Evolutionary conservation across 2,888 invertebrate species (phyloP), one percentile per base, ranked within the genome.

Genomic region (Andrena bucephala): DNA sequence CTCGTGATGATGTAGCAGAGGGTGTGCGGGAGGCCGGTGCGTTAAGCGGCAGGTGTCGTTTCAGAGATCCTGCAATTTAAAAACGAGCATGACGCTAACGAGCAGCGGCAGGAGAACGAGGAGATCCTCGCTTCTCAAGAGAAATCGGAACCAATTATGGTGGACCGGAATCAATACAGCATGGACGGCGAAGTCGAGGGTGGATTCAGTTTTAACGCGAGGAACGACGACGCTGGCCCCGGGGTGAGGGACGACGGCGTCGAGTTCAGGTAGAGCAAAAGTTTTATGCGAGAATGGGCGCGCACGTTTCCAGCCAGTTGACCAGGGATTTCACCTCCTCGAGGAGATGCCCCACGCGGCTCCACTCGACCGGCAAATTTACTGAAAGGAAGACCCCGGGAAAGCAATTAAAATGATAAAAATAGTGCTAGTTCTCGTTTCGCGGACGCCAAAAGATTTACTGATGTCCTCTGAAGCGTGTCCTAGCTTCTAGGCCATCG

Each of bases 31-130:
- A 20, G 54, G 7, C 42, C 8, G 7, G n/a, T 36, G 33, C 24
- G 52, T 33, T 8, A 33, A 66, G 63, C 72, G 73, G 60, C 68
- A 52, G 65, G 54, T 71, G 57, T 72, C 63, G 62, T 91, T 89
- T 76, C 88, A 93, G 93, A 93, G 87, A 91, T 93, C 65, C 87
- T 93, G 33, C 92, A 93, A 76, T 93, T 93, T 86, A 93, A 92
- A 80, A 92, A 89, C 69, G 89, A 90, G 72, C 87, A 91, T 69
- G 87, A 88, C 42, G 79, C 79, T 69, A 86, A 84, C 62, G 87
- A 79, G 29, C 31, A 81, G 16, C 69, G 81, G 8, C 85, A 72
- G 27, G 89, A 83, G 75, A 87, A 89, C 33, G 85, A 85, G 42
- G 85, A 87, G 80, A 67, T 86, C 48, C 77, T 81, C 50, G 84